Evolutionary conservation across 2,797 vertebrate genomes (phyloP).

Genomic region (Eidolon dupreanum): DNA sequence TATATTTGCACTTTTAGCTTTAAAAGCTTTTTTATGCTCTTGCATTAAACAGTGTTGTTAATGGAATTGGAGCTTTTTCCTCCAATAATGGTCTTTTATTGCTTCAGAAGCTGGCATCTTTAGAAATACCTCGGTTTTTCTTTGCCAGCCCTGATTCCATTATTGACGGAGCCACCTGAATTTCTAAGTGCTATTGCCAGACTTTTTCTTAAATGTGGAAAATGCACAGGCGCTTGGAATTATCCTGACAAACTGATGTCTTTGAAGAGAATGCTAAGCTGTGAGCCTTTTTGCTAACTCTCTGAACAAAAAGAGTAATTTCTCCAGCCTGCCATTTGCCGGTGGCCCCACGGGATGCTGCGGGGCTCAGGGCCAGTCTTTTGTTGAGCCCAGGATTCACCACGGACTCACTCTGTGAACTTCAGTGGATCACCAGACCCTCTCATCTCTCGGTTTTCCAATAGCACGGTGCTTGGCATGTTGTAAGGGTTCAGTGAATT

Average conservation of each 20-base stretch:
- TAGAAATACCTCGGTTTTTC: background rate
- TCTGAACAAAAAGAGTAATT: background rate
- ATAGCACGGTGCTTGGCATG: rapidly evolving
- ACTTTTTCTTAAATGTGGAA: background rate
- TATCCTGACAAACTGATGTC: background rate
- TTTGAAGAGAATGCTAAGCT: background rate
- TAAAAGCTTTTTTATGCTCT: slow-evolving; percentile 33
- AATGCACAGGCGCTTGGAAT: background rate
- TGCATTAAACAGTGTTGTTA: background rate
- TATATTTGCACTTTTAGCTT: background rate
- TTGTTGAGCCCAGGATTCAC: background rate
- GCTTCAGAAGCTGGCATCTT: background rate
- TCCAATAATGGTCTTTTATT: background rate
- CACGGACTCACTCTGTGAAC: background rate
- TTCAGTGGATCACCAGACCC: background rate
- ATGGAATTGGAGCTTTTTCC: background rate
- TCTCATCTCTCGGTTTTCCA: background rate
- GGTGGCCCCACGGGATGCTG: rapidly evolving
- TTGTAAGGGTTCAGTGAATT: background rate
- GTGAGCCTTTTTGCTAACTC: background rate
- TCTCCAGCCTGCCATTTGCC: background rate
- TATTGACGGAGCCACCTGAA: background rate
- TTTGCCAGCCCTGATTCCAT: background rate
- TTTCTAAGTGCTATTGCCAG: background rate
- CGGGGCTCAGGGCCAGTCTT: background rate